Evolutionary conservation across 2,888 invertebrate genomes (phyloP).

Genomic region (Panzeria rudis): DNA sequence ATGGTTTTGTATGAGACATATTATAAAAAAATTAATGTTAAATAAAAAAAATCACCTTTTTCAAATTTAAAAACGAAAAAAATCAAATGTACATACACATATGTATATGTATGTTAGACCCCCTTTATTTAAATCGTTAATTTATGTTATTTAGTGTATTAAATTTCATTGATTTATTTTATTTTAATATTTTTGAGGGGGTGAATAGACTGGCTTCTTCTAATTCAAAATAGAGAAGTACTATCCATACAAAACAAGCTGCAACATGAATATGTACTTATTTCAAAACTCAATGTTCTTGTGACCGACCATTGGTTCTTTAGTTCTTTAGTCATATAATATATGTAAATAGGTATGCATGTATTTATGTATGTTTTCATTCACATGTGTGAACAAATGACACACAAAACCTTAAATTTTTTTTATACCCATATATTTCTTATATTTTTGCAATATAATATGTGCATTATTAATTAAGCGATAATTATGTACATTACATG

Average conservation of each 20-base stretch:
- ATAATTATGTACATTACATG: not conserved
- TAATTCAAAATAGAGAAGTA: not conserved
- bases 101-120: not conserved
- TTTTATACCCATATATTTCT: too few relatives aligned
- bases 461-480: not conserved
- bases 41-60: slow-evolving; percentile 4
- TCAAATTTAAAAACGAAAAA: not conserved
- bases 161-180: slow-evolving; percentile 49
- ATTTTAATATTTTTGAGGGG: not conserved
- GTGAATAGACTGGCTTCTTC: not conserved
- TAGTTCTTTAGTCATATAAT: not conserved
- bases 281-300: not conserved
- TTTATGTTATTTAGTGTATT: slow-evolving; percentile 51
- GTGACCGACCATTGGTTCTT: too few relatives aligned
- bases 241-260: not conserved
- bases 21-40: not conserved
- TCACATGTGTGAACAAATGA: too few relatives aligned
- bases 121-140: slow-evolving; percentile 14
- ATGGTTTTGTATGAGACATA: not conserved
- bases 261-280: not conserved
- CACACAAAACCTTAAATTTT: too few relatives aligned
- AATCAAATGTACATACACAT: not conserved
- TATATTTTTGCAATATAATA: not conserved
- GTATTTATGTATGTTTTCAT: too few relatives aligned
- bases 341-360: too few relatives aligned